Conservation (phyloP, 1,140 invertebrate genomes). For the Bradynema listronoti region DNA sequence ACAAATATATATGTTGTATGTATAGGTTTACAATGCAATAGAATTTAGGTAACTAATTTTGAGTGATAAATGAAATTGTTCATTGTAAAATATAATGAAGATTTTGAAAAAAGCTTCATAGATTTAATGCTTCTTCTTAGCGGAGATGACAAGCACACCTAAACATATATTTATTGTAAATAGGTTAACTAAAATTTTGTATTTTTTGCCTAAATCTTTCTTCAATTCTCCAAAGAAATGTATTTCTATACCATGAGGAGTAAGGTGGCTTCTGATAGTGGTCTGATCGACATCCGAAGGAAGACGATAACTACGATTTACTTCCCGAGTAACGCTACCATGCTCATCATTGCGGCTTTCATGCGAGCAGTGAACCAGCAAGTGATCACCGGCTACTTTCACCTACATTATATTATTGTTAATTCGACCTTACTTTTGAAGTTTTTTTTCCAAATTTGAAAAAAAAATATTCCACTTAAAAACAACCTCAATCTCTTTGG, state of each 20-base stretch:
- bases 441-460: not conserved
- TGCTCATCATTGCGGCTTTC: constrained; percentile 50
- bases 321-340: constrained; percentile 49
- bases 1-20: too few species aligned
- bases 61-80: too few species aligned
- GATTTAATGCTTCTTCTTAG: not conserved
- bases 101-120: too few species aligned
- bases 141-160: not conserved
- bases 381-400: constrained; percentile 48
- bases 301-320: constrained; percentile 50
- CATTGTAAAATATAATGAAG: too few species aligned
- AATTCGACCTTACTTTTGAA: not conserved
- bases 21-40: too few species aligned
- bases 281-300: constrained; percentile 49
- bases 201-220: too few species aligned
- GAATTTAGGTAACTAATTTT: too few species aligned
- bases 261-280: constrained; percentile 16
- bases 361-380: constrained; percentile 54
- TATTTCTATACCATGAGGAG: constrained; percentile 2
- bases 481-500: constrained; percentile 54
- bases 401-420: constrained; percentile 30
- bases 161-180: too few species aligned
- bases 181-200: too few species aligned
- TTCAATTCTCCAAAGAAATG: too few species aligned
- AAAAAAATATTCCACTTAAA: not conserved